Evolutionary conservation across 2,797 vertebrate genomes (phyloP), one percentile per base, ranked within the genome.

Genomic region (Columba guinea): DNA sequence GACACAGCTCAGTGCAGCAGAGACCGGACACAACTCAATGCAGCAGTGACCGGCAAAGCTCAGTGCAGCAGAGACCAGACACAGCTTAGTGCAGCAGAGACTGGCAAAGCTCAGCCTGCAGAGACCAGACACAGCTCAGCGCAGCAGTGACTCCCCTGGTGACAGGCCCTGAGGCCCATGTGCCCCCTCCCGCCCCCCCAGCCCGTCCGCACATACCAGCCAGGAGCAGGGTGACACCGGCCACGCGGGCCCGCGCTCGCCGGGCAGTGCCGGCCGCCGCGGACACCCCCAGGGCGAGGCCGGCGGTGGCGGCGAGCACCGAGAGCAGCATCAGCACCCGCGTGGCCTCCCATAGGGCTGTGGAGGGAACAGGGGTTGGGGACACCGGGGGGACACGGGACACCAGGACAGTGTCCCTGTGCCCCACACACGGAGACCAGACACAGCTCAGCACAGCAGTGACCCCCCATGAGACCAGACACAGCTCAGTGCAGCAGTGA

Each of bases 321-420:
- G 98, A 97, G 95, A 99, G 97, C 90, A 99, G 83, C 98, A 99
- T 98, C 91, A 99, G 99, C 91, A 98, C 98, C 48, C 98, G 97
- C 0, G 98, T 98, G 37, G 98, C 98, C 26, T 99, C 98, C 98
- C 98, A 98, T 89, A 99, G 98, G 7, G 98, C 99, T 96, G 86
- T 4, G 98, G 94, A 21, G 63, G 9, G 26, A n/a, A 65, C 41
- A 73, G 15, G 27, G 2, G 2, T 5, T 67, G 67, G 58, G 55
- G 73, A 74, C 68, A 55, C 44, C 9, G 2, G 1, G 52, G 62
- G 59, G 65, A 60, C 34, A 35, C 1, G 5, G 52, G 67, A 41
- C 34, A 39, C 32, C 21, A 3, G 15, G n/a, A 48, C 48, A 48
- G 48, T 48, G 48, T 44, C 32, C 41, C 21, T 46, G 41, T 7